Evolutionary conservation across 2,888 invertebrate species (phyloP).

Genomic region (Ophioninae sp.): DNA sequence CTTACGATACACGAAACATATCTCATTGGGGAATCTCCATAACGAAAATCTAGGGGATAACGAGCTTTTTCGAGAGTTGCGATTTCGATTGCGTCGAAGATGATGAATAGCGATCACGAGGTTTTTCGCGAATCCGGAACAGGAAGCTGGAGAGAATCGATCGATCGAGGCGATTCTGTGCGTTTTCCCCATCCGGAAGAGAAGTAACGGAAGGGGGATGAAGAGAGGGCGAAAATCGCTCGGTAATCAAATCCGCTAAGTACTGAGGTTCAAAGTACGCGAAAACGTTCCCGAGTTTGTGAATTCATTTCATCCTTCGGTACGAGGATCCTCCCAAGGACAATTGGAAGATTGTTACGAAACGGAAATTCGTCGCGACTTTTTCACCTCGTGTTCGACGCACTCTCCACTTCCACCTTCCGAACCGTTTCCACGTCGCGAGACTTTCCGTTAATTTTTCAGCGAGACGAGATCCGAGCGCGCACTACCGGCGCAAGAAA

Average conservation of each 20-base stretch:
- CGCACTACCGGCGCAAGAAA: neutral
- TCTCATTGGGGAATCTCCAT: conserved; percentile 24
- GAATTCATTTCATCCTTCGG: conserved; percentile 2
- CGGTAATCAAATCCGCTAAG: conserved; percentile 19
- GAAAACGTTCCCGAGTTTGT: neutral
- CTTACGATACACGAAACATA: conserved; percentile 30
- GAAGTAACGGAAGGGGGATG: neutral
- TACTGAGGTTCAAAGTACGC: conserved; percentile 4
- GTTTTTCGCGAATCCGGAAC: neutral
- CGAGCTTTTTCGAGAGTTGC: conserved; percentile 36
- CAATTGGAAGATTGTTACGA: neutral
- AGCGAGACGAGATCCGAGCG: conserved; percentile 24
- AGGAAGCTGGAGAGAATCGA: neutral
- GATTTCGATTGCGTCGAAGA: neutral
- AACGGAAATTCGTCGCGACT: neutral
- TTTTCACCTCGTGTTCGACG: neutral
- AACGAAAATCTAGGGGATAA: conserved; percentile 64
- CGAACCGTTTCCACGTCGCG: neutral
- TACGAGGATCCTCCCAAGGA: neutral
- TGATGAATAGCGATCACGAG: neutral
- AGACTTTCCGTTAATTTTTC: conserved; percentile 12
- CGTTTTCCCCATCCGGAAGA: conserved; percentile 1
- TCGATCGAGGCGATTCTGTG: conserved; percentile 7
- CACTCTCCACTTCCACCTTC: conserved; percentile 12
- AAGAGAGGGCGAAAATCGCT: neutral